Conservation (phyloP, 2,113 vertebrate genomes). For the Nipponia nippon region DNA sequence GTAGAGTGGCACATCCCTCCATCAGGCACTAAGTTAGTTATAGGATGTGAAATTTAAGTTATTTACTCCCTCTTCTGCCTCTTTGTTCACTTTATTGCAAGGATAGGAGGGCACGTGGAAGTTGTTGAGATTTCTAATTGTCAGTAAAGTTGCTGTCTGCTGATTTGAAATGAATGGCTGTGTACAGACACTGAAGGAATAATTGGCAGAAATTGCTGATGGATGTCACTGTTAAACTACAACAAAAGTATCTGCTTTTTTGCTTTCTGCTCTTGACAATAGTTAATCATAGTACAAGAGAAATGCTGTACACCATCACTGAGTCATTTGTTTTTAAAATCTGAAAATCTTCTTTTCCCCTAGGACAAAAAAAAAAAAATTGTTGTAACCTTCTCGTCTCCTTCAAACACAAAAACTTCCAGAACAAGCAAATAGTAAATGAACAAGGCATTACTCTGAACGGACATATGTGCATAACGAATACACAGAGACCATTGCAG, state of each 20-base stretch:
- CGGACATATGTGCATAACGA: not conserved
- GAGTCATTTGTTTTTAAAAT: conserved; percentile 48
- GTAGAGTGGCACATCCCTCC: not conserved
- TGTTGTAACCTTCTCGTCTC: not conserved
- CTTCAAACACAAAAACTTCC: not conserved
- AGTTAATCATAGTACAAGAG: conserved; percentile 25
- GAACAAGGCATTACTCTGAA: not conserved
- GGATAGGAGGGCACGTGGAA: not conserved
- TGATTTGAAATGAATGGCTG: not conserved
- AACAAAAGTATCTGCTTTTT: not conserved
- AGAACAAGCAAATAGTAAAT: not conserved
- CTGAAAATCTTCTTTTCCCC: not conserved
- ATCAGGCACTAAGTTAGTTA: not conserved
- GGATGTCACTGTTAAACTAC: conserved; percentile 6
- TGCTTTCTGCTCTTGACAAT: not conserved
- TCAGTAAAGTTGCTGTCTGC: not conserved
- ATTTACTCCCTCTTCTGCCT: not conserved
- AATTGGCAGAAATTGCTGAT: conserved; percentile 39
- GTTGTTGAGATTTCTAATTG: not conserved
- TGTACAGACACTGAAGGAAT: not conserved
- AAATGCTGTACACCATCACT: not conserved
- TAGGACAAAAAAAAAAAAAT: not conserved
- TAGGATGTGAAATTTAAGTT: not conserved
- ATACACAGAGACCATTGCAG: not conserved
- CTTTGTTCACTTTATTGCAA: not conserved